Evolutionary conservation across 1,140 invertebrate genomes (phyloP).

Genomic region (Sycophaga agraensis): DNA sequence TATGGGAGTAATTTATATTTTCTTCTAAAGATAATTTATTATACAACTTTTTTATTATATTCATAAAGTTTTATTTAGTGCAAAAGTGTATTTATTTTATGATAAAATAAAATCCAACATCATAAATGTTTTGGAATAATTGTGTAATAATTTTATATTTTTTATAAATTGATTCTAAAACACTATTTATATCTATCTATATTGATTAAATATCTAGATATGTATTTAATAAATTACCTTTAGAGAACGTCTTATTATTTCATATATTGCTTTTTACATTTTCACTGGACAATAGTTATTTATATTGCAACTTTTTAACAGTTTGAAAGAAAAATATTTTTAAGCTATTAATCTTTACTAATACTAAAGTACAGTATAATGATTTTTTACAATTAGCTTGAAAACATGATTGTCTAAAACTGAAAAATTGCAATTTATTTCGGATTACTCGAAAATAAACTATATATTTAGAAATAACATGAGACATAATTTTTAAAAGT

Average conservation of each 20-base stretch:
- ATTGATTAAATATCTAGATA: conserved; percentile 13
- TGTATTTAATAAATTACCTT: conserved; percentile 13
- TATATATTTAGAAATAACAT: no score
- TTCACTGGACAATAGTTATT: background rate
- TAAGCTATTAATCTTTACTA: no score
- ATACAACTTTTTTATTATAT: conserved; percentile 1
- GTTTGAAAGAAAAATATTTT: no score
- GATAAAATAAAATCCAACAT: conserved; percentile 21
- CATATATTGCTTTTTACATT: background rate
- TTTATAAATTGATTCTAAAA: conserved; percentile 22
- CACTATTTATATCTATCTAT: conserved; percentile 16
- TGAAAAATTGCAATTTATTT: no score
- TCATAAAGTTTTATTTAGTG: conserved; percentile 14
- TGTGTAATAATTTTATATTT: conserved; percentile 6
- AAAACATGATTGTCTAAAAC: no score
- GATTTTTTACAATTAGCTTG: no score
- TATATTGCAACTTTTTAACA: no score
- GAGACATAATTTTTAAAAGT: no score
- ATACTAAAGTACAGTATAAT: no score
- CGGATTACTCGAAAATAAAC: no score
- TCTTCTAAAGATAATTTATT: conserved; percentile 1
- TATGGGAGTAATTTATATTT: no score
- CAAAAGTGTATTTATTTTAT: conserved; percentile 20
- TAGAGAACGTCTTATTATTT: background rate
- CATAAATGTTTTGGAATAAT: conserved; percentile 13